Conservation (phyloP, 2,888 invertebrate species). For the Himalopsyche japonica region DNA sequence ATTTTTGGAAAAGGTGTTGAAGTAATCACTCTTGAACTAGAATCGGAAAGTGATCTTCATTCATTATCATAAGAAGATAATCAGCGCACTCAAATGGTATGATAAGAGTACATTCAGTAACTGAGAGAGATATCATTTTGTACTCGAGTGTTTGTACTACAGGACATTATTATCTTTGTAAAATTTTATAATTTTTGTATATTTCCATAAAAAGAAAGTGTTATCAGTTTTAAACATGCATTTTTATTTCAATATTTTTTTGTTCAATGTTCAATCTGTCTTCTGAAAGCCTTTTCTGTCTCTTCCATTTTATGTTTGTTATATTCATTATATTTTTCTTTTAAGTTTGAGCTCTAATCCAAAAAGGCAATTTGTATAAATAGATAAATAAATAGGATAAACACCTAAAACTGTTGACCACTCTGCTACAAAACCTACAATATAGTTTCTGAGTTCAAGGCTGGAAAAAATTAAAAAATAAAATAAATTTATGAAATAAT, state of each 20-base stretch:
- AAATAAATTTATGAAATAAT: too few species aligned
- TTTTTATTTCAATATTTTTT: neutral
- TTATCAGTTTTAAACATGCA: neutral
- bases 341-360: too few species aligned
- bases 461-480: too few species aligned
- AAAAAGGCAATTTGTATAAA: too few species aligned
- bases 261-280: too few species aligned
- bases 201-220: neutral
- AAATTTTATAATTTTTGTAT: neutral
- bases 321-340: too few species aligned
- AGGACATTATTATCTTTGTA: neutral
- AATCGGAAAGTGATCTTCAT: neutral
- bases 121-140: neutral
- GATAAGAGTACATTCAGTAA: neutral
- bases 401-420: too few species aligned
- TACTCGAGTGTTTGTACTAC: neutral
- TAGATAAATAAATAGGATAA: too few species aligned
- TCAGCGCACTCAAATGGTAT: neutral
- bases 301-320: too few species aligned
- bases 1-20: constrained; percentile 62
- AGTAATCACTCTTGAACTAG: constrained; percentile 45
- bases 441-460: too few species aligned
- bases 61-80: neutral
- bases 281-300: too few species aligned
- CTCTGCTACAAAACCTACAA: too few species aligned